Conservation (phyloP, 2,113 vertebrate genomes). For the Platysternon megacephalum region DNA sequence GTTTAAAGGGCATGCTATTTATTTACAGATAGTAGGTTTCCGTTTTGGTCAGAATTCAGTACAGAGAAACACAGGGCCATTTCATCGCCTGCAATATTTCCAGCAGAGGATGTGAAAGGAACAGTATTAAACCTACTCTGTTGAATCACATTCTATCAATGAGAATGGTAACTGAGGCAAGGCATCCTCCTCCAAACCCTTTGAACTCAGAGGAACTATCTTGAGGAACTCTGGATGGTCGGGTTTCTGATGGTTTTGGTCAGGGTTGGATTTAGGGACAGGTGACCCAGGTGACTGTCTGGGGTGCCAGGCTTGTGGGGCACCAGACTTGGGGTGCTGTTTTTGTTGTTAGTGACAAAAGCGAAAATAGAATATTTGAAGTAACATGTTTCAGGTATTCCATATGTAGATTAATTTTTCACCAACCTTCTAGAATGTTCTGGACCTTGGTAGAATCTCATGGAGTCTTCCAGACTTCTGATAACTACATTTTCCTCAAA, state of each 20-base stretch:
- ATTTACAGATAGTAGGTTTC: slow-evolving; percentile 42
- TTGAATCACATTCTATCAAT: background rate
- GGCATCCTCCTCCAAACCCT: fast-evolving
- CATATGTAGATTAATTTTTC: too few species aligned
- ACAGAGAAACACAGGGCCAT: background rate
- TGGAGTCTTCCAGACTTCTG: too few species aligned
- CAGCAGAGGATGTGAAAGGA: background rate
- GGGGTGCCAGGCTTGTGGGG: too few species aligned
- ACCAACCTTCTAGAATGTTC: too few species aligned
- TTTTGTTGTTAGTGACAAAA: too few species aligned
- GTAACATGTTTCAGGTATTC: too few species aligned
- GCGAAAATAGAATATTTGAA: too few species aligned
- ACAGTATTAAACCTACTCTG: background rate
- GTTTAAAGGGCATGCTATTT: slow-evolving; percentile 55
- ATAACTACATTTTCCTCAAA: too few species aligned
- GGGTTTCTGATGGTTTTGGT: background rate
- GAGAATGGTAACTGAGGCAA: background rate
- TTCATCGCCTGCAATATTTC: background rate
- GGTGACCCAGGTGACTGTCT: too few species aligned
- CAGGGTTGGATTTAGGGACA: background rate
- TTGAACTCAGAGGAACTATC: too few species aligned
- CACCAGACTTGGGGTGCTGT: too few species aligned
- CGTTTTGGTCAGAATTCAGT: background rate
- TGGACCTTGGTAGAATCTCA: too few species aligned
- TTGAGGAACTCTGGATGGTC: background rate